Base-by-base conservation (phyloP, 2,888 invertebrate genomes). In the Ypsolopha sequella region DNA sequence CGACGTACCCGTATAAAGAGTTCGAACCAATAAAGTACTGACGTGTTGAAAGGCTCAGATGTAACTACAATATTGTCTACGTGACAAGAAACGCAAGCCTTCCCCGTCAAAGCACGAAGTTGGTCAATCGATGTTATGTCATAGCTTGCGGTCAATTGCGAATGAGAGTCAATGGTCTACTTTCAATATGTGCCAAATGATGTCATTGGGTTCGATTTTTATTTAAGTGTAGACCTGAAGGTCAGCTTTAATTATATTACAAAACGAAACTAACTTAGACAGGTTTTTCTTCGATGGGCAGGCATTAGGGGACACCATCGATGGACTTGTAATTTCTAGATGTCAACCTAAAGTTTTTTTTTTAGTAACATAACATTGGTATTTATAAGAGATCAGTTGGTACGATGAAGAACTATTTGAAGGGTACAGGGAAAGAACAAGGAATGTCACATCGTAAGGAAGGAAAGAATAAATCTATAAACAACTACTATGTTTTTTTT, bases 71-170 rank as follows among this genome's bases (percentile, higher is more conserved):
- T 64, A 66, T 61, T 58, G 52, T 50, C 60, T 66, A 63, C 68
- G 65, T 68, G 68, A 67, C 65, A 63, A 61, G 69, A 59, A 66
- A 62, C 62, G 67, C 61, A 64, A 64, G 59, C 62, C 65, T 66
- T 63, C 64, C 63, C 62, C 64, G 58, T 55, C 45, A 55, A 56
- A 60, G 59, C 58, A 58, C 58, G 54, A 46, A 48, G 63, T 62
- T 62, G 69, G 70, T 69, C 69, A 68, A 64, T 66, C 61, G 62
- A 57, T 56, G 54, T 64, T 62, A 61, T 59, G 60, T 58, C 60
- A 64, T 51, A 41, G 50, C 14, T n/a, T n/a, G 6, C 13, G 46
- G 46, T 46, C 46, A 47, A 34, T 44, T 46, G 34, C 35, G 33
- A 46, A 46, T 46, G 49, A 39, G n/a, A 47, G 47, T 36, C 36